A percentile compares a stretch with the other conserved stretches of the same genome.
These are phyloP conservation scores for Apodemia mormo DNA, from an alignment of 2,888 invertebrate genomes.

Conservation along the genomic window DNA sequence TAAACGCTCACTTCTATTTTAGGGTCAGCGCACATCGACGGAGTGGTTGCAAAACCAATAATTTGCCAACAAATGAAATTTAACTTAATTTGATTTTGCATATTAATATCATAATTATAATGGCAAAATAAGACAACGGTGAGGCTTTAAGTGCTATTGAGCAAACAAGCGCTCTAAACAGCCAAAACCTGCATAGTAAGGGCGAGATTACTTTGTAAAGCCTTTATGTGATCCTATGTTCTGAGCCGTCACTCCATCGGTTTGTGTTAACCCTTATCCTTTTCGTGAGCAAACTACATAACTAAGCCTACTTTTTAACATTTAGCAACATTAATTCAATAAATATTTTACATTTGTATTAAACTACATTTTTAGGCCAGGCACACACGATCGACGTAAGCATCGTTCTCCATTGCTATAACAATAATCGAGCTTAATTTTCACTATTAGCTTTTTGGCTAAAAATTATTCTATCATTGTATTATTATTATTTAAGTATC, in stretches of 20 bases:
- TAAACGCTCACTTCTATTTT: not conserved
- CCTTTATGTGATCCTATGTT: not conserved
- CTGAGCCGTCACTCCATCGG: not conserved
- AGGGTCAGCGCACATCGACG: not conserved
- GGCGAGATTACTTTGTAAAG: not conserved
- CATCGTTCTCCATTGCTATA: not conserved
- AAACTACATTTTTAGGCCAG: not conserved
- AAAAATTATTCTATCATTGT: too few relatives aligned
- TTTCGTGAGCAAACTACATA: not conserved
- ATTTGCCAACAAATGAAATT: not conserved
- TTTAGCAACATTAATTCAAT: conserved; percentile 1
- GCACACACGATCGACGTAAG: conserved; percentile 2
- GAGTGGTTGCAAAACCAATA: not conserved
- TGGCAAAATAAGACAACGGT: too few relatives aligned
- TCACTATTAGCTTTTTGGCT: too few relatives aligned
- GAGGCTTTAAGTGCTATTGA: too few relatives aligned
- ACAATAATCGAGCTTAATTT: too few relatives aligned
- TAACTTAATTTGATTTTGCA: too few relatives aligned
- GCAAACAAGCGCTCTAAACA: not conserved
- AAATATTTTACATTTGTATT: conserved; percentile 13
- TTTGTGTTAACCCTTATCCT: too few relatives aligned
- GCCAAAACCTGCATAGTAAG: not conserved
- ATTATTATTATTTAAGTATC: too few relatives aligned
- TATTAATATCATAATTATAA: too few relatives aligned
- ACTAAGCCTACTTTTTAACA: too few relatives aligned